phyloP scores from a whole-genome alignment of 2,113 vertebrate species.

The Pantherophis guttatus region DNA sequence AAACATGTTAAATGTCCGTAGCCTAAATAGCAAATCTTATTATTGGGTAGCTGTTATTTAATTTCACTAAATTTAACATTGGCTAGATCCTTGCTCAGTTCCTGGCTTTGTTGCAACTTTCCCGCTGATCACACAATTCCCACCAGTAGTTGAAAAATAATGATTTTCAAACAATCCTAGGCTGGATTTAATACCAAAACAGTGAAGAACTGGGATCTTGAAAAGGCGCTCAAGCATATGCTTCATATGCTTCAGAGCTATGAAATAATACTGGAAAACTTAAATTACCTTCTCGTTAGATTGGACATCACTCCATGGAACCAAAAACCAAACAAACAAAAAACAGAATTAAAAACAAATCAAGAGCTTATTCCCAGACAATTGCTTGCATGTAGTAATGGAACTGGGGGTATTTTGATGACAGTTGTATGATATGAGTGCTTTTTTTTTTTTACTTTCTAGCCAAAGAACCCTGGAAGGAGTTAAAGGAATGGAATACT shows the following conservation, averaged over 20 bases:
- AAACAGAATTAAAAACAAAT: background rate
- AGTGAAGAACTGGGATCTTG: background rate
- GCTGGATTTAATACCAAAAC: background rate
- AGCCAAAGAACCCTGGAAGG: background rate
- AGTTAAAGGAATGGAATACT: background rate
- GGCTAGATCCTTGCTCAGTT: background rate
- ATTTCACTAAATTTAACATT: background rate
- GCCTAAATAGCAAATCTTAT: background rate
- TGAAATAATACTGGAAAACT: conserved; percentile 7
- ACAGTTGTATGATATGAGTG: background rate
- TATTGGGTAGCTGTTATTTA: background rate
- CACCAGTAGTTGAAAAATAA: background rate
- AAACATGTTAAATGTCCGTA: background rate
- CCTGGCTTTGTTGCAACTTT: background rate
- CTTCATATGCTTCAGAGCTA: background rate
- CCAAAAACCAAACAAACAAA: conserved; percentile 26
- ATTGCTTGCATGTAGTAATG: fast-evolving
- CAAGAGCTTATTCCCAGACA: conserved; percentile 24
- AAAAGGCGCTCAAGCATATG: background rate
- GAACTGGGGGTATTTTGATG: conserved; percentile 25
- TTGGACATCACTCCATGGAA: conserved; percentile 38
- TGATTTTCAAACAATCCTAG: background rate
- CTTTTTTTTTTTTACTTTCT: conserved; percentile 3
- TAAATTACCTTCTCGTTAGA: conserved; percentile 24
- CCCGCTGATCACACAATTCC: background rate